Evolutionary conservation across 2,888 invertebrate genomes (phyloP).

Genomic region (Ethmia dodecea): DNA sequence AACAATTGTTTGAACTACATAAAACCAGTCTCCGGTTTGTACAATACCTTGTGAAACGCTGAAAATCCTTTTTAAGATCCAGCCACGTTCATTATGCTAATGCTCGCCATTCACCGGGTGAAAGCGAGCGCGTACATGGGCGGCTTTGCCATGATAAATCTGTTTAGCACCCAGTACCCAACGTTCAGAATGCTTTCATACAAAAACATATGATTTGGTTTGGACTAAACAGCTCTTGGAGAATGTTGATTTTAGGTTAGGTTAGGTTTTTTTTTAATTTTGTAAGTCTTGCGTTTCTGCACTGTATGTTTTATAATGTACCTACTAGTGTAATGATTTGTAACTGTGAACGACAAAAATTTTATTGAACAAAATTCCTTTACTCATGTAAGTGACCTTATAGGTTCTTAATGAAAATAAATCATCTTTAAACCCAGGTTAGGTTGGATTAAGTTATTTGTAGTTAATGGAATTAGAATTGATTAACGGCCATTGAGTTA

Average conservation of each 20-base stretch:
- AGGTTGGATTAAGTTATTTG: no score
- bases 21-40: background rate
- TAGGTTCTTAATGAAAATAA: no score
- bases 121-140: slow-evolving; percentile 24
- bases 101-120: slow-evolving; percentile 39
- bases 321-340: no score
- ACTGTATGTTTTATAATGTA: no score
- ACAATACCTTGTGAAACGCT: slow-evolving; percentile 21
- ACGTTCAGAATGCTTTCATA: slow-evolving; percentile 1
- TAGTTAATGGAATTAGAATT: no score
- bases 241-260: no score
- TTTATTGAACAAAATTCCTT: no score
- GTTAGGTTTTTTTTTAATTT: background rate
- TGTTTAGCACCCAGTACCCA: slow-evolving; percentile 23
- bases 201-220: background rate
- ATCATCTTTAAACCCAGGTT: no score
- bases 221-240: no score
- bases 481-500: no score
- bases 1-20: background rate
- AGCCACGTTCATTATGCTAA: slow-evolving; percentile 48
- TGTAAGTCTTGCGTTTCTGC: background rate
- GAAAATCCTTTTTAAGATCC: slow-evolving; percentile 40
- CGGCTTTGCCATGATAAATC: slow-evolving; percentile 36
- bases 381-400: no score
- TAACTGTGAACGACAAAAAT: no score